Conservation (phyloP, 2,113 vertebrate species). For the Microtus pennsylvanicus region DNA sequence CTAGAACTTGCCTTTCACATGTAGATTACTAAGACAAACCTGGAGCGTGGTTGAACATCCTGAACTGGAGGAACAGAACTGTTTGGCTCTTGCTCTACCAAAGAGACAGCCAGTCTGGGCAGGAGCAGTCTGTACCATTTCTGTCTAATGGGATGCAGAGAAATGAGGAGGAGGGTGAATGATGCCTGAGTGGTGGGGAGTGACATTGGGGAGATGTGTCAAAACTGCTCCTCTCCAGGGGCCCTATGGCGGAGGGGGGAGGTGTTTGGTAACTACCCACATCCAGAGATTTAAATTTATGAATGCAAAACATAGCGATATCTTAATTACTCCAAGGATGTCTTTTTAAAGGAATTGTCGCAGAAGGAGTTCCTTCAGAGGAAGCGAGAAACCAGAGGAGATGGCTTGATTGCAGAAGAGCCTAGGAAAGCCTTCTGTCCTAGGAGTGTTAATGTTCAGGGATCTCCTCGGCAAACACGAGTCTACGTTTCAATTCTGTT, state of each 20-base stretch:
- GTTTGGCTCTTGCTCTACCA: neutral
- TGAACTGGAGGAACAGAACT: constrained; percentile 3
- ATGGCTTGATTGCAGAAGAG: constrained; percentile 67
- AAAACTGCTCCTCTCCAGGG: neutral
- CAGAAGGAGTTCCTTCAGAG: constrained; percentile 71
- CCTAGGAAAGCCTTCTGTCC: constrained; percentile 60
- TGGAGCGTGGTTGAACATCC: constrained; percentile 40
- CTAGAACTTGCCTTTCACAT: constrained; percentile 44
- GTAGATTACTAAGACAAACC: constrained; percentile 29
- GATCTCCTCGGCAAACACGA: constrained; percentile 75
- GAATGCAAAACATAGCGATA: constrained; percentile 68
- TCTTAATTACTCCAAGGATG: constrained; percentile 80
- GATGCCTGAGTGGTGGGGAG: neutral
- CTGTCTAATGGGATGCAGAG: constrained; percentile 32
- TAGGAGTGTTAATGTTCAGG: constrained; percentile 77
- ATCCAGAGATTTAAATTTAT: constrained; percentile 67
- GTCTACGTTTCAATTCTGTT: constrained; percentile 76
- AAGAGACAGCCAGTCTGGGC: neutral
- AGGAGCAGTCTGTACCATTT: neutral
- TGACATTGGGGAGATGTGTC: constrained; percentile 18
- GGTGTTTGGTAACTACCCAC: constrained; percentile 68
- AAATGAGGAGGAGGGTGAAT: neutral
- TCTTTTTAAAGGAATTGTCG: constrained; percentile 65
- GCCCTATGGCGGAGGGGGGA: neutral
- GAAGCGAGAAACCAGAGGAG: constrained; percentile 72